Base-by-base conservation (phyloP, 2,888 invertebrate species). In the Cheilosia vernalis region DNA sequence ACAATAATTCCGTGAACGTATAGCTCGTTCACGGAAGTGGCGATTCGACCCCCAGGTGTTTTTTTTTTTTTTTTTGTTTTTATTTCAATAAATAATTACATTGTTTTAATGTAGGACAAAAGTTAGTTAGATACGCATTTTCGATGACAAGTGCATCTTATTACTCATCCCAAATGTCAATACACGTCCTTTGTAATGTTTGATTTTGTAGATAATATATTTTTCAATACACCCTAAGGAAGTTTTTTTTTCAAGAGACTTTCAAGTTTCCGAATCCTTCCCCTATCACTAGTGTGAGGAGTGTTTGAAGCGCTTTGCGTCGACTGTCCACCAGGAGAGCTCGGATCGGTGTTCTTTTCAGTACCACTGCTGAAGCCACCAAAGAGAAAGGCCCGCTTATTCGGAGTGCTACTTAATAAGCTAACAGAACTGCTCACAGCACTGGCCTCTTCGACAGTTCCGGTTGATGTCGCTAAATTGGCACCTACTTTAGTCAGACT, bases 241-340 rank as follows among this genome's bases (percentile, higher is more conserved):
- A 93, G 89, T 86, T 93, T 91, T 88, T 94, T 94, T 87, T 94
- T 94, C 64, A 94, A 92, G 53, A 94, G 89, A 88, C 92, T 94
- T 87, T 94, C 94, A 80, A 94, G 89, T 90, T 93, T 93, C 78
- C 93, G 92, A 84, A 94, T 94, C 87, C 93, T 91, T 5, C 93
- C 93, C 19, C 93, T 92, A 89, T 93, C 93, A 21, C 88, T 87
- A 5, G 90, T 89, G 15, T 87, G 66, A 3, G 87, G 27, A 58
- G 89, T 90, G 2, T 89, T 87, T 10, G 63, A 24, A 30, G 88
- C 24, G 24, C 24, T 61, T 37, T 47, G 19, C 27, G 10, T 42
- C 0, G 37, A 4, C n/a, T 78, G 73, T 19, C 6, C 42, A 13
- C 42, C 55, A 24, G 63, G 37, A 4, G 60, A 24, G 64, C 3